These are phyloP conservation scores for Branchinecta sandiegonensis DNA, from an alignment of 2,888 invertebrate species.

Conservation along the genomic window DNA sequence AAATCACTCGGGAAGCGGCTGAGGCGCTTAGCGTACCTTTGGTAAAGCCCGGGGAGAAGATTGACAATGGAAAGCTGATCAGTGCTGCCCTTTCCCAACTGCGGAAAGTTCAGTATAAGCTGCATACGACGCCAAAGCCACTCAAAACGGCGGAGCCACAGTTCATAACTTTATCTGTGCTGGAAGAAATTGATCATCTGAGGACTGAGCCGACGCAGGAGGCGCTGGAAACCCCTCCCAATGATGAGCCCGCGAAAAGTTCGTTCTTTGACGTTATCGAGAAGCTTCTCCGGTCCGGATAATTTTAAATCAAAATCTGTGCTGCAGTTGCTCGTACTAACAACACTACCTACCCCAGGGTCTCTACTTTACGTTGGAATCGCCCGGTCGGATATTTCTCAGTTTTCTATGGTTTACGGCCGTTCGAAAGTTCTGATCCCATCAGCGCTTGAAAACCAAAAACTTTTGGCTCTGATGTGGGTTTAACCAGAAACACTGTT, in stretches of 20 bases:
- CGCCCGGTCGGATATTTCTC: no score
- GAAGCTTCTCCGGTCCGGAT: neutral
- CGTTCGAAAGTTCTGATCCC: no score
- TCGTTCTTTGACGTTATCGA: neutral
- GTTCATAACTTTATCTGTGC: conserved; percentile 6
- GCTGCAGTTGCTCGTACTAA: neutral
- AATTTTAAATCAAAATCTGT: neutral
- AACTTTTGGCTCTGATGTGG: no score
- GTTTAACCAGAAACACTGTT: no score
- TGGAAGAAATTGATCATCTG: conserved; percentile 13
- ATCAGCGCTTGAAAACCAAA: no score
- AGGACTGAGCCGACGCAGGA: conserved; percentile 2
- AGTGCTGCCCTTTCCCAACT: neutral
- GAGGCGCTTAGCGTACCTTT: neutral
- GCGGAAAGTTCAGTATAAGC: neutral
- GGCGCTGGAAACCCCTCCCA: neutral
- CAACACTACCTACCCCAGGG: no score
- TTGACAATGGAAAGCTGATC: neutral
- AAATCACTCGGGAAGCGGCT: neutral
- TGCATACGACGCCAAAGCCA: conserved; percentile 1
- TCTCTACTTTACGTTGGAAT: no score
- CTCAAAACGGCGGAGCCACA: neutral
- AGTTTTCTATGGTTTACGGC: no score
- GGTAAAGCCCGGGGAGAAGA: neutral
- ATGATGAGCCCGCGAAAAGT: neutral